phyloP scores from a whole-genome alignment of 2,888 invertebrate genomes.

The Dynastes grantii region DNA sequence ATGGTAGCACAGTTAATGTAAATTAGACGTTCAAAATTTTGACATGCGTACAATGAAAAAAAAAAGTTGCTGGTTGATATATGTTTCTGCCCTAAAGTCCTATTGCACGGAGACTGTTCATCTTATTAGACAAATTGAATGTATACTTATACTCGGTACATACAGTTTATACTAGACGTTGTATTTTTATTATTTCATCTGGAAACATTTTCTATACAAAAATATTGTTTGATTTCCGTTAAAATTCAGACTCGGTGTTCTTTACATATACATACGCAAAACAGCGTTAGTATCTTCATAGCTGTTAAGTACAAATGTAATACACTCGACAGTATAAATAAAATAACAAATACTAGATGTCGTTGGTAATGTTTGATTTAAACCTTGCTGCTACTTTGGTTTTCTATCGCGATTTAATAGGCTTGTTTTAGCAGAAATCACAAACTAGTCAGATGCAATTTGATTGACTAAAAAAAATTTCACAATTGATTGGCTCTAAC shows the following conservation, averaged over 20 bases:
- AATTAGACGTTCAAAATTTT: conserved; percentile 32
- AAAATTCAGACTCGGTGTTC: background rate
- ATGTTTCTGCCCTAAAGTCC: conserved; percentile 12
- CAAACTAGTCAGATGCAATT: no score
- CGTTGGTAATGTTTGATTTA: background rate
- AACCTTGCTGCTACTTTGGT: no score
- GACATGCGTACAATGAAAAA: conserved; percentile 25
- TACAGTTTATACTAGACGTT: conserved; percentile 10
- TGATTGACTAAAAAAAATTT: no score
- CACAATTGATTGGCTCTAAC: no score
- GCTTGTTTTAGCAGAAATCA: no score
- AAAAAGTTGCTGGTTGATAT: background rate
- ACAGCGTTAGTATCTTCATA: conserved; percentile 30
- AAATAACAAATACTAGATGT: background rate
- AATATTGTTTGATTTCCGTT: conserved; percentile 7
- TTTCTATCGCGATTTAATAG: no score
- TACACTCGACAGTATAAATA: conserved; percentile 9
- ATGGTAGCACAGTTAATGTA: background rate
- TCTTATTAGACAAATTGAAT: background rate
- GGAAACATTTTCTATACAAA: conserved; percentile 2
- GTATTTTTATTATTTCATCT: conserved; percentile 8
- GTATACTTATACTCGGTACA: background rate
- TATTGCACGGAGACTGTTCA: conserved; percentile 16
- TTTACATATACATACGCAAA: conserved; percentile 7
- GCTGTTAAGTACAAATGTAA: conserved; percentile 32